Percentiles rank a stretch among this genome's conserved stretches.
phyloP scores from a whole-genome alignment of 2,797 vertebrate species.

The Synaphobranchus kaupii region DNA sequence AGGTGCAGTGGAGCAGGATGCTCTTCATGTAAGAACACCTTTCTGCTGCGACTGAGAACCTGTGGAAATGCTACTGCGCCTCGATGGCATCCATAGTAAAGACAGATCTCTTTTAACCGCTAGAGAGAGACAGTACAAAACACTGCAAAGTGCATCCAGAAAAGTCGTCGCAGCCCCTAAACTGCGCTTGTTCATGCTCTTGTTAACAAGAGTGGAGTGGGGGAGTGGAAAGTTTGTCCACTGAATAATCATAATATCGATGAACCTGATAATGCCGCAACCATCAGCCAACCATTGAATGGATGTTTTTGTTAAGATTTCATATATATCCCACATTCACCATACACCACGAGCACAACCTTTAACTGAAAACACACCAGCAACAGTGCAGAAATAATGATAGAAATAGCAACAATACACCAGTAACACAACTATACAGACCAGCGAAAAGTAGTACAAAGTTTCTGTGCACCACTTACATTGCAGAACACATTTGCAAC shows the following conservation, averaged over 20 bases:
- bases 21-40: not conserved
- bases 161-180: not conserved
- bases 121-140: not conserved
- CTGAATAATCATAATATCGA: not conserved
- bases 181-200: not conserved
- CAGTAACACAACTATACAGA: not conserved
- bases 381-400: not conserved
- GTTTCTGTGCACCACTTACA: not conserved
- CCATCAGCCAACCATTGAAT: not conserved
- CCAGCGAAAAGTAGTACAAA: not conserved
- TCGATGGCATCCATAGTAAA: not conserved
- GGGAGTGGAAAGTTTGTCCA: not conserved
- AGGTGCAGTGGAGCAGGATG: constrained; percentile 11
- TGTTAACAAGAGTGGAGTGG: not conserved
- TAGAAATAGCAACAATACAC: not conserved
- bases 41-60: not conserved
- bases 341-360: not conserved
- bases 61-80: not conserved
- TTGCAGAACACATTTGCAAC: not conserved
- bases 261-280: not conserved
- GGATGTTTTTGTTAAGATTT: not conserved
- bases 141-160: not conserved
- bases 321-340: not conserved
- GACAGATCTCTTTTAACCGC: not conserved
- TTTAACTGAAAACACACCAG: not conserved